Conservation (phyloP, 2,888 invertebrate genomes). For the Cephus pulcher region DNA sequence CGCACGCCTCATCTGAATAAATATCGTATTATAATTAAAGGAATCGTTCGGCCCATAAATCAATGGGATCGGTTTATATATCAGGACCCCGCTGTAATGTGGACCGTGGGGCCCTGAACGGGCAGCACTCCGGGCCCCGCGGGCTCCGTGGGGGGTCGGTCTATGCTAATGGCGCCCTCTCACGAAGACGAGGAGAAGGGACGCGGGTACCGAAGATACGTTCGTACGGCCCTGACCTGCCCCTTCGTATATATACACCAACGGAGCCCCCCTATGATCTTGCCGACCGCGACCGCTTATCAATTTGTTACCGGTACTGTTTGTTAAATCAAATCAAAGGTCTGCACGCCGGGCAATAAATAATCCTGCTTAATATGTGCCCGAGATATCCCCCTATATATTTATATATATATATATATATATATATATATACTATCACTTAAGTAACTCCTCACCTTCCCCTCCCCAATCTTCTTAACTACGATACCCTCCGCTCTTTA, state of each 20-base stretch:
- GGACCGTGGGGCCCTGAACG: slow-evolving; percentile 45
- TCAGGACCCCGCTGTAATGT: slow-evolving; percentile 60
- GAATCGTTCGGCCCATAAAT: slow-evolving; percentile 65
- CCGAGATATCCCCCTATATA: slow-evolving; percentile 24
- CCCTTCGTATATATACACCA: slow-evolving; percentile 20
- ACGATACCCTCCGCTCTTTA: slow-evolving; percentile 47
- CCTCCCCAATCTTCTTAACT: slow-evolving; percentile 28
- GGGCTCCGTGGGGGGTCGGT: slow-evolving; percentile 61
- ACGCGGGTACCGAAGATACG: slow-evolving; percentile 9
- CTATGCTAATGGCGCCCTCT: slow-evolving; percentile 65
- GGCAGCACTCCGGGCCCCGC: slow-evolving; percentile 42
- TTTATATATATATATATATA: slow-evolving; percentile 1
- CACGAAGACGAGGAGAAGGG: slow-evolving; percentile 49
- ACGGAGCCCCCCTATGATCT: slow-evolving; percentile 52
- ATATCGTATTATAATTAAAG: slow-evolving; percentile 67
- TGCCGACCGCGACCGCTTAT: slow-evolving; percentile 63
- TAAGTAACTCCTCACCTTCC: background rate
- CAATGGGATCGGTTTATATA: slow-evolving; percentile 64
- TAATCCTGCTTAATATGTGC: slow-evolving; percentile 63
- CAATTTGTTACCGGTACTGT: slow-evolving; percentile 65
- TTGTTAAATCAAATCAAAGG: slow-evolving; percentile 61
- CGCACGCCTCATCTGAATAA: slow-evolving; percentile 64
- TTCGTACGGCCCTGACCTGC: slow-evolving; percentile 59
- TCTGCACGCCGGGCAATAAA: slow-evolving; percentile 52
- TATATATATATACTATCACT: slow-evolving; percentile 2